Percentiles rank a stretch among this genome's conserved stretches.
Conservation (phyloP, 2,888 invertebrate genomes). For the Eupithecia pulchellata region DNA sequence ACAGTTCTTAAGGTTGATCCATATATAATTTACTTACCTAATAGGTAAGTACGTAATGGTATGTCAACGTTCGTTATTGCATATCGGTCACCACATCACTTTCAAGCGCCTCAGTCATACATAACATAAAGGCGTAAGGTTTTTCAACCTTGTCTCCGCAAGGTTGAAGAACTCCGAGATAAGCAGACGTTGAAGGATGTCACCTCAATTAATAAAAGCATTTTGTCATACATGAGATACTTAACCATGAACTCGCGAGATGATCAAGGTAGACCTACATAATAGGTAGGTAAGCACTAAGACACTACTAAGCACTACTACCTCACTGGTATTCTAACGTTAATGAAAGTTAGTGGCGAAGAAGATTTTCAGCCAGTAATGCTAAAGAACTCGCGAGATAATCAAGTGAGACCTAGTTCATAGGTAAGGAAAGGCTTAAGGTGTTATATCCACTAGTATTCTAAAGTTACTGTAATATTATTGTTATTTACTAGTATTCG, state of each 20-base stretch:
- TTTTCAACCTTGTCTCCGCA: no score
- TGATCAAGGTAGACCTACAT: background rate
- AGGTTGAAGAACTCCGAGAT: slow-evolving; percentile 26
- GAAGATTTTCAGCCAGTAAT: no score
- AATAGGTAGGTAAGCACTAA: no score
- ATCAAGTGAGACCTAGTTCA: no score
- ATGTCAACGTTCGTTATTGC: slow-evolving; percentile 16
- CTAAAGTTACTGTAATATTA: no score
- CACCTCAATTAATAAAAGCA: background rate
- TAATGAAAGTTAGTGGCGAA: no score
- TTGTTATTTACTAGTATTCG: no score
- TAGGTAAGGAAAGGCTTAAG: no score
- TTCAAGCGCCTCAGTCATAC: slow-evolving; percentile 23
- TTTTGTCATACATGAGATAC: background rate
- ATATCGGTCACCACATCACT: slow-evolving; percentile 10
- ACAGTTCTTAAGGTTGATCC: background rate
- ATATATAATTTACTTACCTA: background rate
- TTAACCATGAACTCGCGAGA: background rate
- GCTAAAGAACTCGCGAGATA: no score
- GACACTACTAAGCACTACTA: no score
- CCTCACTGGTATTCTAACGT: no score
- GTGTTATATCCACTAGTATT: no score
- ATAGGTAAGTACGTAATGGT: background rate
- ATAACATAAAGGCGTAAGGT: slow-evolving; percentile 17
- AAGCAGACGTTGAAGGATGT: slow-evolving; percentile 1